Evolutionary conservation across 2,797 vertebrate species (phyloP).

Genomic region (Sebastes steindachneri): DNA sequence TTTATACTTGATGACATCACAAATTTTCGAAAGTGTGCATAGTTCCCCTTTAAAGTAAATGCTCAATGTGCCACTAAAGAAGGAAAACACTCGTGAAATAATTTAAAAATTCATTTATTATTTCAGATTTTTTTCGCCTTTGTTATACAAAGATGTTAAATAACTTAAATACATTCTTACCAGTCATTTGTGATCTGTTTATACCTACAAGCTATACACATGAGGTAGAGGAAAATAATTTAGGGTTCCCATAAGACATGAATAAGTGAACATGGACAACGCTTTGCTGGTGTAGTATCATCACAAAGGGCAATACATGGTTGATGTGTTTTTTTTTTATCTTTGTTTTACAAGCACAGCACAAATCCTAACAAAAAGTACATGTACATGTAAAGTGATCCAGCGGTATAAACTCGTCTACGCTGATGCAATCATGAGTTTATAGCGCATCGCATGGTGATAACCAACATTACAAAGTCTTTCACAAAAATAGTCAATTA

Average conservation of each 20-base stretch:
- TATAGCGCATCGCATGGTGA: conserved; percentile 19
- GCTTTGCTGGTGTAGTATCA: conserved; percentile 83
- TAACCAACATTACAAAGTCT: conserved; percentile 42
- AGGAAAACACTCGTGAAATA: conserved; percentile 72
- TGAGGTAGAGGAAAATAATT: conserved; percentile 99
- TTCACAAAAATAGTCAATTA: conserved; percentile 49
- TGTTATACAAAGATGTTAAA: conserved; percentile 99
- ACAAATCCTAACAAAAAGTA: conserved; percentile 83
- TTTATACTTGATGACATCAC: not conserved
- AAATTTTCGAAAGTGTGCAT: not conserved
- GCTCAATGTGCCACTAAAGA: conserved; percentile 3
- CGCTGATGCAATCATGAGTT: conserved; percentile 29
- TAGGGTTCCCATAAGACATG: conserved; percentile 93
- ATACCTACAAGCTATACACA: conserved; percentile 98
- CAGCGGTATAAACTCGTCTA: conserved; percentile 36
- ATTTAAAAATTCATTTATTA: conserved; percentile 99
- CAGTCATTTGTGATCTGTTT: conserved; percentile 98
- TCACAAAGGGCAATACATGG: conserved; percentile 83
- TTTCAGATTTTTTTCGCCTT: conserved; percentile 95
- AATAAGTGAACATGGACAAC: conserved; percentile 84
- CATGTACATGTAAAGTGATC: conserved; percentile 60
- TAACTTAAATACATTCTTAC: conserved; percentile 99
- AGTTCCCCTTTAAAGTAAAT: not conserved
- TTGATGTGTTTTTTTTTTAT: conserved; percentile 64
- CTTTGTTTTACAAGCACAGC: conserved; percentile 80